Evolutionary conservation across 2,797 vertebrate species (phyloP).

Genomic region (Gymnoscopelus microlampas): DNA sequence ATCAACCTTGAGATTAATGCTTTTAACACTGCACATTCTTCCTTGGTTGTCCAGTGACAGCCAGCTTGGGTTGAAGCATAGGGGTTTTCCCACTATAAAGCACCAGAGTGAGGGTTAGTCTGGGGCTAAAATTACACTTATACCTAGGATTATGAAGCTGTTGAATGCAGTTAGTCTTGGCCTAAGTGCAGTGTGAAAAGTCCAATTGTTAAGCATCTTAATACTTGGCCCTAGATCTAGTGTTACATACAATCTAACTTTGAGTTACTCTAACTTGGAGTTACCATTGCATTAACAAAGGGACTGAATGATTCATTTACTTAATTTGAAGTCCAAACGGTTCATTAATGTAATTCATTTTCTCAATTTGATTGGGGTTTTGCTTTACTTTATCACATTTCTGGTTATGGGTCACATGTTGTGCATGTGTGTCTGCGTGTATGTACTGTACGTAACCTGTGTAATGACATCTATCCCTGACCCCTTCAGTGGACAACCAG

Average conservation of each 20-base stretch:
- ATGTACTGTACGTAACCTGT: neutral
- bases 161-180: neutral
- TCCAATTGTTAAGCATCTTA: neutral
- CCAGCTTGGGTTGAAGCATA: no score
- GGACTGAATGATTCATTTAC: slow-evolving; percentile 1
- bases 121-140: no score
- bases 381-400: slow-evolving; percentile 20
- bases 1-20: neutral
- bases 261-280: slow-evolving; percentile 11
- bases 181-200: neutral
- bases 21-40: neutral
- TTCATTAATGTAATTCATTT: slow-evolving; percentile 26
- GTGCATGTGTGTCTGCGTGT: neutral
- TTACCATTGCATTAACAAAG: neutral
- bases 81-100: no score
- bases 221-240: neutral
- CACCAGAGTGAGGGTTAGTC: no score
- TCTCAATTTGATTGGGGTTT: neutral
- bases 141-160: neutral
- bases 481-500: slow-evolving; percentile 94
- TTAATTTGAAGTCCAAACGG: slow-evolving; percentile 18
- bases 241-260: neutral
- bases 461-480: slow-evolving; percentile 27
- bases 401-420: slow-evolving; percentile 5
- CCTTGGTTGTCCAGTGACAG: neutral